These are phyloP conservation scores for Coelopa pilipes DNA, from an alignment of 2,888 invertebrate species.

Conservation along the genomic window DNA sequence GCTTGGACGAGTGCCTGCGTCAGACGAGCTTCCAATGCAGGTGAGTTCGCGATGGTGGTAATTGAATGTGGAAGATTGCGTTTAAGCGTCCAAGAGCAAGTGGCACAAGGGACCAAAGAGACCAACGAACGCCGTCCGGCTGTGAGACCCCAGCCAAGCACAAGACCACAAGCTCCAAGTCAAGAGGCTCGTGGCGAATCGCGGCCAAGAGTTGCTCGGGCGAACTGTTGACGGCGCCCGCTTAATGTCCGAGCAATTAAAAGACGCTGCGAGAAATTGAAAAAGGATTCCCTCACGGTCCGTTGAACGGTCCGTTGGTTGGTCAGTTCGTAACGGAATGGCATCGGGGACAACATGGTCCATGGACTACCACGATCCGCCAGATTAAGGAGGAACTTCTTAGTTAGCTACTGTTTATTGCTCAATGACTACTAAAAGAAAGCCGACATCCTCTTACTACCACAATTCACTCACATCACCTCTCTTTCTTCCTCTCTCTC, in stretches of 20 bases:
- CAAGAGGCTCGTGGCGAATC: background rate
- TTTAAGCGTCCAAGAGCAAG: conserved; percentile 18
- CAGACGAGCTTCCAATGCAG: conserved; percentile 89
- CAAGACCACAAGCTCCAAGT: too few species aligned
- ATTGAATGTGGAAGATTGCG: background rate
- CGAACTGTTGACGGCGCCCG: background rate
- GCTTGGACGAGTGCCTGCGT: conserved; percentile 87
- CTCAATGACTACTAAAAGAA: too few species aligned
- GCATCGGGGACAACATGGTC: too few species aligned
- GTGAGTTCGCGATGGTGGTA: conserved; percentile 48
- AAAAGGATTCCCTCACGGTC: background rate
- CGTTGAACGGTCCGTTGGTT: background rate
- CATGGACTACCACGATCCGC: too few species aligned
- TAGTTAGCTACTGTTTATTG: too few species aligned
- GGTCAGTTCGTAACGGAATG: too few species aligned
- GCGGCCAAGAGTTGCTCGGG: background rate
- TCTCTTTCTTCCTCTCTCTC: background rate
- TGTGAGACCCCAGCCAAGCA: too few species aligned
- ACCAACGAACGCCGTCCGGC: too few species aligned
- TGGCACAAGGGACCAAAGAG: background rate
- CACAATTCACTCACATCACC: background rate
- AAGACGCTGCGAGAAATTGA: background rate
- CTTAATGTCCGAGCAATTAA: conserved; percentile 8
- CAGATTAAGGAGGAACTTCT: too few species aligned
- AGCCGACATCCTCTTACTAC: too few species aligned